Conservation (phyloP, 2,888 invertebrate genomes). For the Drosophila anceps region DNA sequence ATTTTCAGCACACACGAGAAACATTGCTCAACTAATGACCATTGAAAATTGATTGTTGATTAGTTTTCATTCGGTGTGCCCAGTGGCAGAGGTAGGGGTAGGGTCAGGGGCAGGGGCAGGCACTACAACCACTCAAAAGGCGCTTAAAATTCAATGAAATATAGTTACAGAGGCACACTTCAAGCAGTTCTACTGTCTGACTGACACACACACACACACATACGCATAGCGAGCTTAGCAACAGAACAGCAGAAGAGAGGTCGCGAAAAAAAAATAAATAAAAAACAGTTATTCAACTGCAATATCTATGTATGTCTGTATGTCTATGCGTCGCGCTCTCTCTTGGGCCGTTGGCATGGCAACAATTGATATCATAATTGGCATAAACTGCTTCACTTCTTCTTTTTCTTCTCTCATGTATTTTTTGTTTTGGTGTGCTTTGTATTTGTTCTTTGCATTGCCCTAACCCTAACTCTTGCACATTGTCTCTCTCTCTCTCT, state of each 20-base stretch:
- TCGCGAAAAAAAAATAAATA: constrained; percentile 13
- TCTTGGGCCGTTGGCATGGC: constrained; percentile 47
- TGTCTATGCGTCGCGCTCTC: constrained; percentile 6
- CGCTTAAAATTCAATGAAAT: constrained; percentile 47
- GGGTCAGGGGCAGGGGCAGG: background rate
- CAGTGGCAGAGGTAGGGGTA: background rate
- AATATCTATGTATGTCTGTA: constrained; percentile 31
- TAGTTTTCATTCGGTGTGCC: background rate
- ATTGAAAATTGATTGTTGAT: constrained; percentile 5
- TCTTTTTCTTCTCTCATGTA: constrained; percentile 6
- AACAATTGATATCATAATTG: constrained; percentile 75
- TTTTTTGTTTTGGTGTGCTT: constrained; percentile 1
- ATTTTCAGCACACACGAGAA: background rate
- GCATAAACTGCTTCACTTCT: constrained; percentile 57
- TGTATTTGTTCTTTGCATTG: constrained; percentile 16
- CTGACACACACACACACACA: constrained; percentile 26
- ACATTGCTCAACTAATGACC: background rate
- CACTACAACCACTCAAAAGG: constrained; percentile 28
- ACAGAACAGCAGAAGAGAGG: constrained; percentile 19
- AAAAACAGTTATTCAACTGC: constrained; percentile 69
- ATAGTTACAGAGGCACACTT: constrained; percentile 35
- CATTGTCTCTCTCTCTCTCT: background rate
- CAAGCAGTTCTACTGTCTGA: constrained; percentile 44
- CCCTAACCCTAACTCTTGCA: background rate
- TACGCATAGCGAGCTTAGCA: constrained; percentile 46